Evolutionary conservation across 2,888 invertebrate genomes (phyloP).

Genomic region (Macrophya annulata): DNA sequence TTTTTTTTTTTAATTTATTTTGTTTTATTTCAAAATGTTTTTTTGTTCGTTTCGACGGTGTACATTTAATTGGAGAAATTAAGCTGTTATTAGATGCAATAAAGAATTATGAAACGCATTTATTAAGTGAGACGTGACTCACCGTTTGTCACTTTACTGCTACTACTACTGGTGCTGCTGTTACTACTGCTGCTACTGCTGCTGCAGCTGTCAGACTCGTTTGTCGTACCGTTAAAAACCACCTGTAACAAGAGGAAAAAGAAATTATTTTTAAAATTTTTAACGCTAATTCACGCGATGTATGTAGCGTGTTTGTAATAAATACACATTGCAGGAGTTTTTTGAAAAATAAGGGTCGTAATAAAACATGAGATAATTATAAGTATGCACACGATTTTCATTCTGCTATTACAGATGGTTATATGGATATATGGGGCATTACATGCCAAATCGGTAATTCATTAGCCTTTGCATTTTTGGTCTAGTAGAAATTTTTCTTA

Average conservation of each 20-base stretch:
- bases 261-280: not conserved
- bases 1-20: not conserved
- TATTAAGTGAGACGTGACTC: slow-evolving; percentile 65
- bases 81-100: slow-evolving; percentile 44
- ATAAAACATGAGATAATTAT: too few species aligned
- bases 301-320: not conserved
- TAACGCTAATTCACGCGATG: not conserved
- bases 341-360: too few species aligned
- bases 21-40: not conserved
- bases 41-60: not conserved
- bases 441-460: too few species aligned
- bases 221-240: slow-evolving; percentile 73
- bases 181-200: slow-evolving; percentile 65
- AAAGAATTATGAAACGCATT: slow-evolving; percentile 47
- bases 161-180: slow-evolving; percentile 54
- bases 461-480: too few species aligned
- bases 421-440: too few species aligned
- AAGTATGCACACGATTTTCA: too few species aligned
- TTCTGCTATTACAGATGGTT: too few species aligned
- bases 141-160: slow-evolving; percentile 74
- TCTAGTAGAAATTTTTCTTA: too few species aligned
- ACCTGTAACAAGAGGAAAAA: slow-evolving; percentile 70
- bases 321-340: not conserved
- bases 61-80: slow-evolving; percentile 58
- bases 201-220: slow-evolving; percentile 71